Percentiles rank a stretch among this genome's conserved stretches.
phyloP scores from a whole-genome alignment of 37 sponge, comb jelly and placozoan genomes.

The Axinella damicornis region DNA sequence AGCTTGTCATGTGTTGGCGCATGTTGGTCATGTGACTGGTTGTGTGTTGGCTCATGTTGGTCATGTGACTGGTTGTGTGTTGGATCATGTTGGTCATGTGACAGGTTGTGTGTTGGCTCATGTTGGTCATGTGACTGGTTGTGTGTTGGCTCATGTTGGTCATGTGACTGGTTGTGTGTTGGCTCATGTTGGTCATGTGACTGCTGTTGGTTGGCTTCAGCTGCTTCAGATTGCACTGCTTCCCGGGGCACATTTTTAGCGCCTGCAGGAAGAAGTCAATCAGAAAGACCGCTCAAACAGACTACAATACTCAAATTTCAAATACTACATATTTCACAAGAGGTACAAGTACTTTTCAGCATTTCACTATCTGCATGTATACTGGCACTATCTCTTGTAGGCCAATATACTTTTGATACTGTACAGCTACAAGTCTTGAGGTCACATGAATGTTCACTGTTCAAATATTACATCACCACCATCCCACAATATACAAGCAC shows the following conservation, averaged over 20 bases:
- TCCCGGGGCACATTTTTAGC: not conserved
- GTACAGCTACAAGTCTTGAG: no score
- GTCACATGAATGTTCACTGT: no score
- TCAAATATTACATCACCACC: no score
- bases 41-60: not conserved
- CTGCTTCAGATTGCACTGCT: not conserved
- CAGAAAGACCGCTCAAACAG: not conserved
- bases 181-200: not conserved
- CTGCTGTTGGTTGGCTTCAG: not conserved
- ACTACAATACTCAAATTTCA: not conserved
- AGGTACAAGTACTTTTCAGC: no score
- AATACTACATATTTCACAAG: no score
- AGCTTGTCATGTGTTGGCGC: not conserved
- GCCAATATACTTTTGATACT: no score
- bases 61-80: not conserved
- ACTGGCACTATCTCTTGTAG: no score
- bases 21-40: not conserved
- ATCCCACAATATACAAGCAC: no score
- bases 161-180: not conserved
- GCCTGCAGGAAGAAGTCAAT: constrained; percentile 17
- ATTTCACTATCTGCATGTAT: no score
- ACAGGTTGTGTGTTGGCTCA: not conserved
- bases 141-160: not conserved
- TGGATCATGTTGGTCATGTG: not conserved
- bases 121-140: not conserved